Evolutionary conservation across 2,113 vertebrate genomes (phyloP).

Genomic region (Prionailurus viverrinus): DNA sequence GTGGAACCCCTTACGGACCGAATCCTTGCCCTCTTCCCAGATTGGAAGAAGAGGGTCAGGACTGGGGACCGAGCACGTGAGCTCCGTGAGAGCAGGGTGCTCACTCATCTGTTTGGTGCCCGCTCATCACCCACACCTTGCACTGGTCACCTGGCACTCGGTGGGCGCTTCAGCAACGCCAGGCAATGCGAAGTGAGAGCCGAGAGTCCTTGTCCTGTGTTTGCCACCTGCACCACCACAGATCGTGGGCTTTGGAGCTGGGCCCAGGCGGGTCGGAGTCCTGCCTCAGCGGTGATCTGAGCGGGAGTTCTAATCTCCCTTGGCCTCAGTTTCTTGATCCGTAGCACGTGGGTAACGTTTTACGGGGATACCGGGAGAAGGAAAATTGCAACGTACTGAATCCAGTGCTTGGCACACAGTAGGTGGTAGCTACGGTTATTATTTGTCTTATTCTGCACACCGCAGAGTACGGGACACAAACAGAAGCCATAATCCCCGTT

Average conservation of each 20-base stretch:
- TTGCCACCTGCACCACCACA: background rate
- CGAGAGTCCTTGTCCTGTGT: background rate
- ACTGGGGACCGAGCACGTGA: background rate
- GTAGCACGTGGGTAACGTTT: background rate
- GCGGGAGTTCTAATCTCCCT: background rate
- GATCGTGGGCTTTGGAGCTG: background rate
- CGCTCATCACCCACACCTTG: background rate
- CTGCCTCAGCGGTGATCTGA: background rate
- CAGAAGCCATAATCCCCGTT: background rate
- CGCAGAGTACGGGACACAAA: background rate
- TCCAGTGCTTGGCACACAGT: background rate
- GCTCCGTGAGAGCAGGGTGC: background rate
- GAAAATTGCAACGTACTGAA: background rate
- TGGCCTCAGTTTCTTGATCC: background rate
- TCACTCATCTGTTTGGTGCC: background rate
- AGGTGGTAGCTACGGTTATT: background rate
- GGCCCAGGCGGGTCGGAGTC: background rate
- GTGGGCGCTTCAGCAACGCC: fast-evolving
- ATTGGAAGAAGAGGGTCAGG: background rate
- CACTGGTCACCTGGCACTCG: background rate
- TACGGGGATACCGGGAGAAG: background rate
- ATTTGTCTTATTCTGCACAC: background rate
- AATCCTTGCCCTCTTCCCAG: background rate
- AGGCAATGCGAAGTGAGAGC: too few species aligned
- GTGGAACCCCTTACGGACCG: background rate